Evolutionary conservation across 2,113 vertebrate genomes (phyloP).

Genomic region (Bubalus kerabau): DNA sequence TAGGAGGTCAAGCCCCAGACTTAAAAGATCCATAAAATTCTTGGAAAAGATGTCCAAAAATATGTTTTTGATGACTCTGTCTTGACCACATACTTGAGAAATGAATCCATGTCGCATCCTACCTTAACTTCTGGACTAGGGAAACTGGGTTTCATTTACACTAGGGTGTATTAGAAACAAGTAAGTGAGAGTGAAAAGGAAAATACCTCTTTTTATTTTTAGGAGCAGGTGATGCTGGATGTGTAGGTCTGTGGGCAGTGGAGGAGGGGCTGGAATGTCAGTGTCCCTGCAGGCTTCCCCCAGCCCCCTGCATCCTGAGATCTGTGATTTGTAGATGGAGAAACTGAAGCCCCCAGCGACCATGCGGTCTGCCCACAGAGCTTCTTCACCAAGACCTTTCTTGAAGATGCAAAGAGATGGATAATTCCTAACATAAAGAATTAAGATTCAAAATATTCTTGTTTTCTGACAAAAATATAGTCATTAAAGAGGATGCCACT

Average conservation of each 20-base stretch:
- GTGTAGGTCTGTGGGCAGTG: neutral
- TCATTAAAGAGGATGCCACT: neutral
- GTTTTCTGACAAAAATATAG: neutral
- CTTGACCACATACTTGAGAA: neutral
- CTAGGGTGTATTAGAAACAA: neutral
- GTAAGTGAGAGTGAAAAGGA: neutral
- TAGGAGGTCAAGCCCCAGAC: conserved; percentile 1
- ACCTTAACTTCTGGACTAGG: neutral
- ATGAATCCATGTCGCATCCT: neutral
- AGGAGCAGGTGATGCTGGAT: neutral
- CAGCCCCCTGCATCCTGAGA: neutral
- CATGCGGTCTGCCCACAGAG: rapidly evolving
- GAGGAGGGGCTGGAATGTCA: neutral
- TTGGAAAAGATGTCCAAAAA: conserved; percentile 5
- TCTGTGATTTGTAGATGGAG: neutral
- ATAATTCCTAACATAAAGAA: neutral
- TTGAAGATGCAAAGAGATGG: neutral
- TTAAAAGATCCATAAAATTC: neutral
- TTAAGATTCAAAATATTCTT: neutral
- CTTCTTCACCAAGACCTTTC: neutral
- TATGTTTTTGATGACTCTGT: neutral
- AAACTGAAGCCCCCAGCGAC: neutral
- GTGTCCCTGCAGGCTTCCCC: neutral
- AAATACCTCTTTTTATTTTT: neutral
- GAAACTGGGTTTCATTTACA: neutral